These are phyloP conservation scores for Nothobranchius furzeri DNA, from an alignment of 2,113 vertebrate genomes.

Conservation along the genomic window DNA sequence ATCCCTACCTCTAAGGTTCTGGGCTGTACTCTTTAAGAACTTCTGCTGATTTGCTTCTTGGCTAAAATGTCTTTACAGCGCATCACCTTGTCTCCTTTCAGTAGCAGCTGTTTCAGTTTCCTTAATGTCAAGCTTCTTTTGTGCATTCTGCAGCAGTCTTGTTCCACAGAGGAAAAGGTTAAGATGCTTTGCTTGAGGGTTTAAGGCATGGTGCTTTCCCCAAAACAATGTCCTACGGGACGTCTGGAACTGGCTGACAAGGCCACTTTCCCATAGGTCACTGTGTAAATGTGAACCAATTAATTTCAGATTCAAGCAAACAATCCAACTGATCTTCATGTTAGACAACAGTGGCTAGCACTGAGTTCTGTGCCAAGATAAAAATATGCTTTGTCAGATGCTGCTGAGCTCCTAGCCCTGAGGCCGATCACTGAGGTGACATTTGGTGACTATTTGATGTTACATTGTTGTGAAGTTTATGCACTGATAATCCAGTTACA, in stretches of 20 bases:
- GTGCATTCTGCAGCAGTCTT: conserved; percentile 76
- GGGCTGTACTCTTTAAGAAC: conserved; percentile 45
- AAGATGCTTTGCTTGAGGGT: conserved; percentile 68
- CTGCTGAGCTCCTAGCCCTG: conserved; percentile 42
- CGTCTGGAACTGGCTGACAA: conserved; percentile 69
- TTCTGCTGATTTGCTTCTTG: conserved; percentile 60
- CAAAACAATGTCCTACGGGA: conserved; percentile 45
- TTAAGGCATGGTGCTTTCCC: conserved; percentile 53
- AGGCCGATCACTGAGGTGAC: conserved; percentile 46
- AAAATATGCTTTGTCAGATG: conserved; percentile 48
- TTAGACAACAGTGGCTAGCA: conserved; percentile 26
- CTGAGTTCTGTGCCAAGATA: conserved; percentile 25
- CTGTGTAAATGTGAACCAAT: conserved; percentile 70
- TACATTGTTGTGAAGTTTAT: conserved; percentile 37
- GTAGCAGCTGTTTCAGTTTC: conserved; percentile 65
- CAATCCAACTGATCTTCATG: conserved; percentile 42
- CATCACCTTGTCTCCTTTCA: conserved; percentile 44
- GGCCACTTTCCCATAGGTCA: conserved; percentile 75
- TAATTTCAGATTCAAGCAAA: conserved; percentile 71
- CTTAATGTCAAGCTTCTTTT: conserved; percentile 81
- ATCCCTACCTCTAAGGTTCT: conserved; percentile 46
- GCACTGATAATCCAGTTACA: background rate
- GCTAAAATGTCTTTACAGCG: conserved; percentile 68
- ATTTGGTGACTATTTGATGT: conserved; percentile 42
- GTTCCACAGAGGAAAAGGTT: conserved; percentile 79